Evolutionary conservation across 2,113 vertebrate genomes (phyloP), one percentile per base, ranked within the genome.

Genomic region (Hucho hucho): DNA sequence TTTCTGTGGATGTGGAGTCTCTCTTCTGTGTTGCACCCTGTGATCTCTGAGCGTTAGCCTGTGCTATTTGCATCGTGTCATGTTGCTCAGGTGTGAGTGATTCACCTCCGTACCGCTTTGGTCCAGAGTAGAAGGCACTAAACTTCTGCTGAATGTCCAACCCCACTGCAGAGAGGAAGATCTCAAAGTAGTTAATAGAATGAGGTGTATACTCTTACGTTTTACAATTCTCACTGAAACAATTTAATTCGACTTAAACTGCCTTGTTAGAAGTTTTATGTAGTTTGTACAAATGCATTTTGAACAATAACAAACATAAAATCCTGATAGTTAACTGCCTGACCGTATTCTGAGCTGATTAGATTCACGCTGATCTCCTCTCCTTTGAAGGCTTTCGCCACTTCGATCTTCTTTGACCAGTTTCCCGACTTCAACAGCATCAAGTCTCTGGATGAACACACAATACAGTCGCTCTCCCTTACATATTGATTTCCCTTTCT

Each of bases 321-420:
- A 28, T 65, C 1, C 28, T 74, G 16, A 75, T 24, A 16, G 5
- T 32, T 56, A 37, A 4, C 16, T 64, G 63, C 90, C 91, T 84
- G 87, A 99, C 98, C 97, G 73, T 96, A 98, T 86, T 98, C 96
- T 88, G 97, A 98, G 90, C 97, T 98, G 83, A 99, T 96, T 83
- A 99, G 88, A 90, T 96, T 93, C 89, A 98, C 87, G 84, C 89
- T 95, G 84, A 99, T 91, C 70, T 96, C 94, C 76, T 95, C 93
- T 89, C 95, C 96, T 77, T 88, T 91, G 14, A 90, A 79, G 80
- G 93, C 83, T 91, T 93, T 95, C 37, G 86, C 85, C 76, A 98
- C 94, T 79, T 97, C 94, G 69, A 97, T 91, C 89, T 95, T 98
- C 90, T 95, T 99, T 1, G 86, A 91, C 97, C 96, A 99, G 64